A percentile compares a stretch with the other conserved stretches of the same genome.
phyloP scores from a whole-genome alignment of 2,888 invertebrate species.

The Trachelus troglodyta region DNA sequence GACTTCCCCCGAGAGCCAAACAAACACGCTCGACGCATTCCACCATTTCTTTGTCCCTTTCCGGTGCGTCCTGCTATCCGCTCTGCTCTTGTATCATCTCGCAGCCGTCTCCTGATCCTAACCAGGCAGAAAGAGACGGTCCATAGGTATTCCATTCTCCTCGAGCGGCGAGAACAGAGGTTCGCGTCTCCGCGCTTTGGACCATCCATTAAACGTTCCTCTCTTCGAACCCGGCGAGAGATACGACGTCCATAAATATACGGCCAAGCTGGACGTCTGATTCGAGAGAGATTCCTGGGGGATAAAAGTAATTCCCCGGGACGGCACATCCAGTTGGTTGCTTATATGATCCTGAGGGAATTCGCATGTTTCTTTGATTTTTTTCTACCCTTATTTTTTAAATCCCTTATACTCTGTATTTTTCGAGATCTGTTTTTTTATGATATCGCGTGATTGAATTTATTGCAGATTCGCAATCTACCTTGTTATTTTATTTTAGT shows the following conservation, averaged over 20 bases:
- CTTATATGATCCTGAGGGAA: background rate
- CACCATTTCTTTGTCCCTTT: slow-evolving; percentile 54
- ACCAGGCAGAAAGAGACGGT: slow-evolving; percentile 14
- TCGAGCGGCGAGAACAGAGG: slow-evolving; percentile 63
- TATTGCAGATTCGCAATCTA: background rate
- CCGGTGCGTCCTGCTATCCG: slow-evolving; percentile 7
- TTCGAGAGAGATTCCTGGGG: slow-evolving; percentile 54
- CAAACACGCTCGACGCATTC: slow-evolving; percentile 56
- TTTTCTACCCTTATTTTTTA: background rate
- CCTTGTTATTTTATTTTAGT: background rate
- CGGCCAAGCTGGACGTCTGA: slow-evolving; percentile 59
- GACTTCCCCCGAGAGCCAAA: slow-evolving; percentile 27
- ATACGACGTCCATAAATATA: slow-evolving; percentile 64
- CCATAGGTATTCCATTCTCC: slow-evolving; percentile 28
- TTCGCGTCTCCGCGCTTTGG: slow-evolving; percentile 57
- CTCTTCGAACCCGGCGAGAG: slow-evolving; percentile 48
- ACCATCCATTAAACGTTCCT: slow-evolving; percentile 62
- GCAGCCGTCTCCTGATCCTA: slow-evolving; percentile 5
- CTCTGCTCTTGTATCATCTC: slow-evolving; percentile 12
- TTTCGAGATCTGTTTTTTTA: background rate
- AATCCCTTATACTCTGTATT: background rate
- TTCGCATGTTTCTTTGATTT: background rate
- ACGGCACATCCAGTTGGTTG: background rate
- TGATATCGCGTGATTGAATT: background rate
- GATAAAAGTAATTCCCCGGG: slow-evolving; percentile 47